Base-by-base conservation (phyloP, 2,797 vertebrate genomes). In the Columba guinea region DNA sequence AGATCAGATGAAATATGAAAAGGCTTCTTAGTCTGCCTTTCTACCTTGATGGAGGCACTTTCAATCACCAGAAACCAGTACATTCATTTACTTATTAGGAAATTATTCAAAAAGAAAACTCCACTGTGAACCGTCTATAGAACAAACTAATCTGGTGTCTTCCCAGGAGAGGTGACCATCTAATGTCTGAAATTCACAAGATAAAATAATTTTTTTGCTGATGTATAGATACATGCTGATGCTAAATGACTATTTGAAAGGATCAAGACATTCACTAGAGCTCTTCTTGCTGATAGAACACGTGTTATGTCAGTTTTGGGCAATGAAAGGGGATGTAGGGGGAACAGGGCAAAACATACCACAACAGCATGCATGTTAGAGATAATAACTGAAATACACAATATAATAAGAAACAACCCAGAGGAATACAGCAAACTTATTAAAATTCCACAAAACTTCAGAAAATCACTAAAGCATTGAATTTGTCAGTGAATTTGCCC, bases 1-100 rank as follows among this genome's bases (percentile, higher is more conserved):
- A 92, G 76, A 94, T 91, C 71, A 92, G 80, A 86, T 84, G 77
- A 93, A 96, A 93, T 86, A 95, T 87, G 59, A 93, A 92, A 96
- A 91, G 79, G 26, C 60, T 68, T 84, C 87, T 95, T 92, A 87
- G 68, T 75, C 84, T 87, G 89, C 68, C 34, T 95, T 95, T 97
- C 67, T 93, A 71, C 34, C 48, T 68, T 73, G 77, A 67, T 82
- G 60, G 74, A 88, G 53, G 44, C 58, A 63, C 83, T 95, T 96
- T 86, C 89, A 93, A 28, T 93, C 56, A n/a, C 76, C 2, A 2
- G 70, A 96, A 94, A 85, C 32, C n/a, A 68, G 84, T 81, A 71
- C 68, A 53, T 79, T 87, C 59, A 89, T 95, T 91, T 91, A 91
- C 44, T 85, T 95, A 74, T 35, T 94, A 84, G 52, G 53, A 90